phyloP scores from a whole-genome alignment of 2,797 vertebrate genomes.

The Micrastur ruficollis region DNA sequence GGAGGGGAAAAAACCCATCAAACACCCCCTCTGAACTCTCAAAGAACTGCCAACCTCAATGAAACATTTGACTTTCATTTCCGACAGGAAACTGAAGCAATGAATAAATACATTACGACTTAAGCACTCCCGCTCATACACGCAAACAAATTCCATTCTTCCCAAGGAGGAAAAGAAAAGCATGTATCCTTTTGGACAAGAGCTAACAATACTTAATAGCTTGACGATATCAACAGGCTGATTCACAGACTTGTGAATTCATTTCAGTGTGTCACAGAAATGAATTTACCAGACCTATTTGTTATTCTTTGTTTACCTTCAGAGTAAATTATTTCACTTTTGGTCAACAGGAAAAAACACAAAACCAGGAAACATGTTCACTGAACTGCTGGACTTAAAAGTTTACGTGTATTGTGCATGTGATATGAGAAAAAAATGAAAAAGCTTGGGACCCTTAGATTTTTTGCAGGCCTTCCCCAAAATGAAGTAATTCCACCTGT shows the following conservation, averaged over 20 bases:
- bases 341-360: conserved; percentile 58
- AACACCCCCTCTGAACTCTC: neutral
- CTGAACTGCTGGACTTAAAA: neutral
- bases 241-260: conserved; percentile 48
- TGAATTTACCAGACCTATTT: conserved; percentile 53
- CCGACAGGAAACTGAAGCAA: conserved; percentile 15
- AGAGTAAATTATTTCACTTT: conserved; percentile 46
- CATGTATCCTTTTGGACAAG: conserved; percentile 35
- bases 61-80: conserved; percentile 54
- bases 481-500: neutral
- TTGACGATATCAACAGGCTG: conserved; percentile 57
- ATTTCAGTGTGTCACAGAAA: conserved; percentile 55
- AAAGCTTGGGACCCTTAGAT: neutral
- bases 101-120: conserved; percentile 32
- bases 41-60: conserved; percentile 5
- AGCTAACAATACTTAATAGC: conserved; percentile 49
- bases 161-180: conserved; percentile 33
- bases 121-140: neutral
- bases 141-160: conserved; percentile 41
- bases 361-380: conserved; percentile 50
- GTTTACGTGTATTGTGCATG: neutral
- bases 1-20: fast-evolving
- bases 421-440: neutral
- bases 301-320: conserved; percentile 54
- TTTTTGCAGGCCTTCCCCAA: neutral